phyloP scores from a whole-genome alignment of 1,140 invertebrate genomes.

The Nymphalis io region DNA sequence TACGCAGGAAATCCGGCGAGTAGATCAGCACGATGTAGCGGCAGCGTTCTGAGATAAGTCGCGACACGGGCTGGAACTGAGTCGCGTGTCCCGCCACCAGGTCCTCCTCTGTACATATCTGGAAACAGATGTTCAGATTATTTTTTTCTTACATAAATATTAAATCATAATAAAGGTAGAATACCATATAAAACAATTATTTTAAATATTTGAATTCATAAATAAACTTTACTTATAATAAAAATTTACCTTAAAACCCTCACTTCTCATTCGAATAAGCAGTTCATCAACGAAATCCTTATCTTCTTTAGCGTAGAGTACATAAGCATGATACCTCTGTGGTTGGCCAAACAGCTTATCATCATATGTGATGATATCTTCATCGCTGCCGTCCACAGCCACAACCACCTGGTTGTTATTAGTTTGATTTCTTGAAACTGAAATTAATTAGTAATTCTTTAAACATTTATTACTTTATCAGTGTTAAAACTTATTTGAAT shows the following conservation, averaged over 20 bases:
- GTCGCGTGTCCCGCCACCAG: conserved; percentile 78
- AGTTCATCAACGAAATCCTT: conserved; percentile 59
- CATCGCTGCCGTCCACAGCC: conserved; percentile 35
- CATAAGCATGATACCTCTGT: conserved; percentile 63
- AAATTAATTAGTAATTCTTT: background rate
- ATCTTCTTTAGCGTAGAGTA: conserved; percentile 60
- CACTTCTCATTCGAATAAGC: conserved; percentile 39
- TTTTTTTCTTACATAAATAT: background rate
- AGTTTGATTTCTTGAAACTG: conserved; percentile 6
- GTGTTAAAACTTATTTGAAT: background rate
- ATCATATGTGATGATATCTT: conserved; percentile 57
- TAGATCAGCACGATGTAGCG: conserved; percentile 87
- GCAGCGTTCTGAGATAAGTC: conserved; percentile 87
- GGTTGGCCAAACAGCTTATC: conserved; percentile 51
- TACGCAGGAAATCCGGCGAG: conserved; percentile 86
- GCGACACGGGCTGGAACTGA: conserved; percentile 85
- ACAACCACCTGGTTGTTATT: conserved; percentile 24
- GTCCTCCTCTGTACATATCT: conserved; percentile 75
- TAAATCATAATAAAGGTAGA: no score
- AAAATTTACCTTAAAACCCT: conserved; percentile 49
- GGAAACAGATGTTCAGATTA: background rate
- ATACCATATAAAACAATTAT: no score
- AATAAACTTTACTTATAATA: background rate
- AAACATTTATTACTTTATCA: no score
- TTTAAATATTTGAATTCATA: no score